These are phyloP conservation scores for Lepidochrysops patricia DNA, from an alignment of 2,888 invertebrate species.

Conservation along the genomic window DNA sequence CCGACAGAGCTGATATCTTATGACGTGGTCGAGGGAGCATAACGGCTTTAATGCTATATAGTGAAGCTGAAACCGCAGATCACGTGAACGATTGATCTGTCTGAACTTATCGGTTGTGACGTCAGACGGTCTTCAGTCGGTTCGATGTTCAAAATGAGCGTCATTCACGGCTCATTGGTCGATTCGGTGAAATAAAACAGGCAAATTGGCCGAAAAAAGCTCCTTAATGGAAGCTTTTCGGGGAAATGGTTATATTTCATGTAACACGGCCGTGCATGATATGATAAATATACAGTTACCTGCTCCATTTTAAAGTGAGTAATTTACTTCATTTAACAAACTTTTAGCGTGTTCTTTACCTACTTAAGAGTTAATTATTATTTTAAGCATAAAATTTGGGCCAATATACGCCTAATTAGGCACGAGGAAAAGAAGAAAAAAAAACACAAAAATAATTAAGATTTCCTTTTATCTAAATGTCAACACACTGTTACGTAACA, in stretches of 20 bases:
- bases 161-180: slow-evolving; percentile 5
- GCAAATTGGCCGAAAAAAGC: not conserved
- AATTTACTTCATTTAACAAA: not conserved
- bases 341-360: not conserved
- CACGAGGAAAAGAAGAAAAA: slow-evolving; percentile 1
- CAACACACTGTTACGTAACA: slow-evolving; percentile 24
- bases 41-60: not conserved
- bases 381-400: not conserved
- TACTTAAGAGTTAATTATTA: not conserved
- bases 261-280: not conserved
- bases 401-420: not conserved
- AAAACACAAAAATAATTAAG: slow-evolving; percentile 19
- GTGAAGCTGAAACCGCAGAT: not conserved
- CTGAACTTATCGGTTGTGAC: not conserved
- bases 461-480: slow-evolving; percentile 24
- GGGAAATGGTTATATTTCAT: not conserved
- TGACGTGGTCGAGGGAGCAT: slow-evolving; percentile 1
- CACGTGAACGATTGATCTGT: not conserved
- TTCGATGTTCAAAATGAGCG: not conserved
- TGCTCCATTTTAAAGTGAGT: not conserved
- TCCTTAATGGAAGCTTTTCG: not conserved
- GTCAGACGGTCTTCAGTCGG: not conserved
- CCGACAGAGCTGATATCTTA: not conserved
- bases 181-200: not conserved
- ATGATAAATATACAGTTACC: not conserved